Percentiles rank a stretch among this genome's conserved stretches.
Evolutionary conservation across 2,888 invertebrate species (phyloP).

Genomic region (Tiphia femorata): DNA sequence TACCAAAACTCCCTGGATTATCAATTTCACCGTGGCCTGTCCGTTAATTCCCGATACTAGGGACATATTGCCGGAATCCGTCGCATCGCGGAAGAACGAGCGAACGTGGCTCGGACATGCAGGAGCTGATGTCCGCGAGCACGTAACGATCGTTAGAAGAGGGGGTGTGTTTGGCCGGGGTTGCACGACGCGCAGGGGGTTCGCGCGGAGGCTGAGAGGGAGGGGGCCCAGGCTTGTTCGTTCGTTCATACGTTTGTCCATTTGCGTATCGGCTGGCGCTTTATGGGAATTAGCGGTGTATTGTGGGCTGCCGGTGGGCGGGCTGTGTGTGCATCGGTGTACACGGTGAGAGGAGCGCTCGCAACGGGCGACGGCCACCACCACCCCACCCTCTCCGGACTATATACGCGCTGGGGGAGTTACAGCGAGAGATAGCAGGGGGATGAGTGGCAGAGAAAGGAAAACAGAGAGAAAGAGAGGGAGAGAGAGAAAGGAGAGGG

Average conservation of each 20-base stretch:
- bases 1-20: too few species aligned
- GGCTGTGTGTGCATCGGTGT: conserved; percentile 58
- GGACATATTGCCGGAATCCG: too few species aligned
- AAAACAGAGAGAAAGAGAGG: conserved; percentile 8
- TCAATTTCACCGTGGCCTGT: too few species aligned
- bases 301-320: conserved; percentile 65
- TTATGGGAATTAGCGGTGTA: conserved; percentile 67
- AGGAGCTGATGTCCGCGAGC: too few species aligned
- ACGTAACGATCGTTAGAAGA: too few species aligned
- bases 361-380: conserved; percentile 32
- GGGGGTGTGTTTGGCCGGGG: conserved; percentile 33
- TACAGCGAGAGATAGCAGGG: conserved; percentile 5
- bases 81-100: too few species aligned
- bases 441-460: background rate
- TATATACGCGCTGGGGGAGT: conserved; percentile 5
- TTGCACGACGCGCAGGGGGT: too few species aligned
- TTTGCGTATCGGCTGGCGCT: conserved; percentile 64
- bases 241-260: conserved; percentile 62
- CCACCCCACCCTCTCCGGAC: background rate
- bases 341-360: conserved; percentile 53
- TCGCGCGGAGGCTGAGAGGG: conserved; percentile 29
- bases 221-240: conserved; percentile 48
- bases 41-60: too few species aligned
- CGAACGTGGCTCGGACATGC: conserved; percentile 27
- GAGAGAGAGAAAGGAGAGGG: conserved; percentile 20